These are phyloP conservation scores for Hydroisotoma schaefferi DNA, from an alignment of 2,888 invertebrate species.

Conservation along the genomic window DNA sequence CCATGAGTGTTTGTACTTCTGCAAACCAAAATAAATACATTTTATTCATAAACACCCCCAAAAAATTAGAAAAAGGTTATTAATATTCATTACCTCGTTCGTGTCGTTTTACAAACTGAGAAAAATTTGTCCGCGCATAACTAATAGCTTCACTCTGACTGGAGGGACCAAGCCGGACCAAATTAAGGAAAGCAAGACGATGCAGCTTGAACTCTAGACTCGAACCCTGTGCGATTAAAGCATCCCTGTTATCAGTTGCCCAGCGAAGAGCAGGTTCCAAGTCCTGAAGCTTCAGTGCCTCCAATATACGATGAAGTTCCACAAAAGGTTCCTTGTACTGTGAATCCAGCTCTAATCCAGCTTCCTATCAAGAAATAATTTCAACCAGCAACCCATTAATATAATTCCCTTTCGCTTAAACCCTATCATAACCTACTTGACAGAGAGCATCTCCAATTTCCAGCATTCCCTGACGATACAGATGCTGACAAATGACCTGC, in stretches of 20 bases:
- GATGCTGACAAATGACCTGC: conserved; percentile 90
- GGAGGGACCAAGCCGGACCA: conserved; percentile 62
- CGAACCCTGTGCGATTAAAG: conserved; percentile 62
- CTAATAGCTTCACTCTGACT: conserved; percentile 78
- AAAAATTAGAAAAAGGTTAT: neutral
- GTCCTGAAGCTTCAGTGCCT: conserved; percentile 74
- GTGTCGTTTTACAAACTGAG: conserved; percentile 71
- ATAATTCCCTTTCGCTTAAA: neutral
- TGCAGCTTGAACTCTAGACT: conserved; percentile 58
- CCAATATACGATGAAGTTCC: conserved; percentile 82
- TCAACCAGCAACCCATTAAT: neutral
- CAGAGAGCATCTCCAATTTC: conserved; percentile 83
- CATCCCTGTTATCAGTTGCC: conserved; percentile 72
- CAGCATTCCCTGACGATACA: conserved; percentile 88
- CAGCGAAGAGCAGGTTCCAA: conserved; percentile 82
- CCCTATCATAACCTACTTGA: conserved; percentile 54
- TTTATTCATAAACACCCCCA: neutral
- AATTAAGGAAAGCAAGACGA: conserved; percentile 72
- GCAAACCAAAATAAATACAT: conserved; percentile 43
- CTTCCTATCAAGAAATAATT: conserved; percentile 60
- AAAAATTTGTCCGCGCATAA: conserved; percentile 81
- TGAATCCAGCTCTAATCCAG: conserved; percentile 62
- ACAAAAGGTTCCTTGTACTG: conserved; percentile 71
- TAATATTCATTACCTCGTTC: conserved; percentile 61
- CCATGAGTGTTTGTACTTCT: conserved; percentile 83